Percentiles rank a stretch among this genome's conserved stretches.
phyloP scores from a whole-genome alignment of 2,113 vertebrate species.

The Trogon melanurus region DNA sequence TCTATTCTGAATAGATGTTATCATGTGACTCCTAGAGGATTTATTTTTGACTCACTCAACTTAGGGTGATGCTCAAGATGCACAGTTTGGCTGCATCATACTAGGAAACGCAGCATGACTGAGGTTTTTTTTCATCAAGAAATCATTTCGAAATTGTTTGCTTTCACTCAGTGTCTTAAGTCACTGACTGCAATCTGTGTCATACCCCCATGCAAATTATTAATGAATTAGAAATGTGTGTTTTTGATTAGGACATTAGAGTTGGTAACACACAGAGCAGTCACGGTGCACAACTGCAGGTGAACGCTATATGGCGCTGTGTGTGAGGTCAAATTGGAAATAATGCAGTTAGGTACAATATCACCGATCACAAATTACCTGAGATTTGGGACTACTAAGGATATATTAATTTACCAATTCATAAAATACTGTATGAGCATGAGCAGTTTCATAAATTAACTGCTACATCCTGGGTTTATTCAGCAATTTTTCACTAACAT shows the following conservation, averaged over 20 bases:
- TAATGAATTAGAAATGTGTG: background rate
- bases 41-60: background rate
- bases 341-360: background rate
- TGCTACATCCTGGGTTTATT: background rate
- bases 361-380: background rate
- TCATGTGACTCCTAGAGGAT: background rate
- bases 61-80: background rate
- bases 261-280: background rate
- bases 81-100: background rate
- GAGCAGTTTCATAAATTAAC: background rate
- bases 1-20: background rate
- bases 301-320: background rate
- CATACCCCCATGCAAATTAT: background rate
- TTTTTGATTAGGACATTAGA: background rate
- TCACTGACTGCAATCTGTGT: background rate
- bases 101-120: background rate
- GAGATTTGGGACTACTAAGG: background rate
- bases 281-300: background rate
- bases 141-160: background rate
- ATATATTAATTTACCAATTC: background rate
- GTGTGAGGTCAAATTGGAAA: background rate
- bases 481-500: background rate
- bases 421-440: background rate
- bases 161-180: background rate
- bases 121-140: background rate